A percentile compares a stretch with the other conserved stretches of the same genome.
Evolutionary conservation across 2,113 vertebrate genomes (phyloP).

Genomic region (Callorhinus ursinus): DNA sequence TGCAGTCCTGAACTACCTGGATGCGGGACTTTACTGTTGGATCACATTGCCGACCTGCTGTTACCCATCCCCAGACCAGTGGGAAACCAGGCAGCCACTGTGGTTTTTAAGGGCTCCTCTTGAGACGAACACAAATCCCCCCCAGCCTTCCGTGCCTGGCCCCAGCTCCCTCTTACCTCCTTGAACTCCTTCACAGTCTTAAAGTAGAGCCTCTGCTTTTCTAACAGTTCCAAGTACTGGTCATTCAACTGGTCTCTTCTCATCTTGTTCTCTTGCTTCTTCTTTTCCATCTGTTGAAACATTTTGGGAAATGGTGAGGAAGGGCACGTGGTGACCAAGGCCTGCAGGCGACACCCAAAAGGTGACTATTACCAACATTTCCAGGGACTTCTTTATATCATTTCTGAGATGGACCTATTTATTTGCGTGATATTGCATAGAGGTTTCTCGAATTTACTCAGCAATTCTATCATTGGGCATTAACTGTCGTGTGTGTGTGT

Average conservation of each 20-base stretch:
- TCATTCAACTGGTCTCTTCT: conserved; percentile 97
- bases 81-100: background rate
- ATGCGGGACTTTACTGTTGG: background rate
- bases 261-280: conserved; percentile 99
- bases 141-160: fast-evolving
- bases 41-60: background rate
- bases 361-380: background rate
- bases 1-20: fast-evolving
- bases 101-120: background rate
- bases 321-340: background rate
- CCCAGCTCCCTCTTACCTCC: conserved; percentile 89
- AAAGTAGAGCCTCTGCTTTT: conserved; percentile 98
- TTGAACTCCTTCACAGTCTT: conserved; percentile 99
- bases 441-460: background rate
- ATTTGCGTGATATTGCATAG: background rate
- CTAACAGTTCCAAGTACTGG: conserved; percentile 96
- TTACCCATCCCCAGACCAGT: background rate
- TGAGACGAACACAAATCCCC: background rate
- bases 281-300: conserved; percentile 95
- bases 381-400: background rate
- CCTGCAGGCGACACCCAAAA: background rate
- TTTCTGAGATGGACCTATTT: background rate
- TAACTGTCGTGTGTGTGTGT: background rate
- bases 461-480: background rate
- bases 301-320: conserved; percentile 17